These are phyloP conservation scores for Nyctalus aviator DNA, from an alignment of 2,797 vertebrate genomes.

Conservation along the genomic window DNA sequence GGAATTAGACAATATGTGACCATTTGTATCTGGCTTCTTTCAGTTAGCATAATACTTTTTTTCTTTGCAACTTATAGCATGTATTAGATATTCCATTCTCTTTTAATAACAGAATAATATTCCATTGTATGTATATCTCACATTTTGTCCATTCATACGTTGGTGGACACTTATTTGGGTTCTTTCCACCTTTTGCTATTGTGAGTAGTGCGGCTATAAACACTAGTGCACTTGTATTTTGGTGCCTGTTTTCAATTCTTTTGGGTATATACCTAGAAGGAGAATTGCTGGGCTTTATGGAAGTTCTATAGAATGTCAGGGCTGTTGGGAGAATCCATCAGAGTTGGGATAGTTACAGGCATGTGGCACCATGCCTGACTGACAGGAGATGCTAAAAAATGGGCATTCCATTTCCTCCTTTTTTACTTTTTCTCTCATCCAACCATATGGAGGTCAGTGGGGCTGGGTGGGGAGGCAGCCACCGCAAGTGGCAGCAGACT, in stretches of 20 bases:
- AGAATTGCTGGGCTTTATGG: not conserved
- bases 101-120: not conserved
- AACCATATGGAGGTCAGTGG: not conserved
- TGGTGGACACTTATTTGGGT: not conserved
- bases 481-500: not conserved
- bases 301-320: not conserved
- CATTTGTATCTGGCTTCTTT: not conserved
- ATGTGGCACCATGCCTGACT: not conserved
- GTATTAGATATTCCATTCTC: not conserved
- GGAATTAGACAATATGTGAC: not conserved
- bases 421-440: not conserved
- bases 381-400: not conserved
- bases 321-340: not conserved
- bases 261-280: not conserved
- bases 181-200: not conserved
- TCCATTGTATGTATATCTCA: not conserved
- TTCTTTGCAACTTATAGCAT: not conserved
- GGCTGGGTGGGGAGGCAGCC: not conserved
- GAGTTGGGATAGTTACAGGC: not conserved
- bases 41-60: not conserved
- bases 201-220: not conserved
- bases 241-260: not conserved
- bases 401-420: not conserved
- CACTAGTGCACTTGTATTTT: not conserved
- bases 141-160: not conserved